phyloP scores from a whole-genome alignment of 1,140 invertebrate genomes.

The Onthophagus taurus region DNA sequence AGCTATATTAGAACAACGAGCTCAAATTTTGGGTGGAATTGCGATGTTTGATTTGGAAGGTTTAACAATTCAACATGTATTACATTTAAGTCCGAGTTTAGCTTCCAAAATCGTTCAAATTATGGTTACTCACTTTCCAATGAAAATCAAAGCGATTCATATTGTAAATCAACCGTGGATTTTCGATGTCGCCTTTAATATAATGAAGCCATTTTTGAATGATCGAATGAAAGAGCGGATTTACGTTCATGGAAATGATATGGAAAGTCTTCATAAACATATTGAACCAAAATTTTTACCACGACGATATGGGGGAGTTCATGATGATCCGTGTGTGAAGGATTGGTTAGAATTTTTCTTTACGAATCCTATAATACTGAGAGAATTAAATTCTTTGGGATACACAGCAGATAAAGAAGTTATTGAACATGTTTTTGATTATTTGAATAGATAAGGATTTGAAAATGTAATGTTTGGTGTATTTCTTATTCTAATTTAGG shows the following conservation, averaged over 20 bases:
- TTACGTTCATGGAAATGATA: conserved; percentile 65
- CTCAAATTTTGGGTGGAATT: conserved; percentile 66
- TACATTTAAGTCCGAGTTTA: conserved; percentile 60
- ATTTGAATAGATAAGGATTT: too few species aligned
- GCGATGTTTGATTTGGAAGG: conserved; percentile 65
- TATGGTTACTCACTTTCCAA: conserved; percentile 60
- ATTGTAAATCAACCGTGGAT: conserved; percentile 71
- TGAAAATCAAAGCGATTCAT: conserved; percentile 63
- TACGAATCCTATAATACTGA: conserved; percentile 46
- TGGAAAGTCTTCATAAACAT: conserved; percentile 66
- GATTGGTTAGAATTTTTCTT: conserved; percentile 59
- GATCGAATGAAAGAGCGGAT: conserved; percentile 56
- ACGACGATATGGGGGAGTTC: conserved; percentile 56
- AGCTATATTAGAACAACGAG: conserved; percentile 59
- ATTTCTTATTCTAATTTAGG: too few species aligned
- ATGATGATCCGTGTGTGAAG: conserved; percentile 60
- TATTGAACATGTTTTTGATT: conserved; percentile 22
- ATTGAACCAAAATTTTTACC: conserved; percentile 60
- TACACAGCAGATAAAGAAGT: conserved; percentile 42
- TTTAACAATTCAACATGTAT: conserved; percentile 57
- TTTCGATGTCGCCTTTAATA: conserved; percentile 64
- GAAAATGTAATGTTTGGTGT: too few species aligned
- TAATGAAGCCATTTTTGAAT: conserved; percentile 67
- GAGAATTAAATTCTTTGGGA: conserved; percentile 53
- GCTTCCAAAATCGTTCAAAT: conserved; percentile 55